Base-by-base conservation (phyloP, 2,888 invertebrate genomes). In the Julus scanicus region DNA sequence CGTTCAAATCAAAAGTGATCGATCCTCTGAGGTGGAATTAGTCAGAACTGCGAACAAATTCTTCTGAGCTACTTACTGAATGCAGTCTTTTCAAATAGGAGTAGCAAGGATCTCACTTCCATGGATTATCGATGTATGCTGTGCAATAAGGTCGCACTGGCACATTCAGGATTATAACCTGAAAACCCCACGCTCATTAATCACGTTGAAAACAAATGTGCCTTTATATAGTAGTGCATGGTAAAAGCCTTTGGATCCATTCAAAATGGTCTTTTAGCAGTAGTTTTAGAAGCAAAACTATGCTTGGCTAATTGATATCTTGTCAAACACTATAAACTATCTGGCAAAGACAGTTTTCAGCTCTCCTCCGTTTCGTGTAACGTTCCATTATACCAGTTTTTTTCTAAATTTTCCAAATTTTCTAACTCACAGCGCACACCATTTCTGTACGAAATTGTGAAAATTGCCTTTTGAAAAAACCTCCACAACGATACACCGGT, bases 111-210 rank as follows among this genome's bases (percentile, higher is more conserved):
- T 17, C 11, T 6, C 9, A 1, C 13, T 17, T 9, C n/a, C 57
- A 57, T 57, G 57, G 57, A 57, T 57, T 57, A 57, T 57, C n/a
- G 57, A 57, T 57, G 57, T 57, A 17, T n/a, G n/a, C n/a, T 57
- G 6, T n/a, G 57, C n/a, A 57, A 57, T 57, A 17, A 57, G 57
- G 57, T 57, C n/a, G n/a, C n/a, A n/a, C n/a, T n/a, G n/a, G n/a
- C n/a, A n/a, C n/a, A n/a, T n/a, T n/a, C 1, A n/a, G n/a, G 13
- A 57, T 57, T 57, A 57, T 11, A 57, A n/a, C 57, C 57, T n/a
- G n/a, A n/a, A 57, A 57, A 57, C n/a, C 57, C 57, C 2, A n/a
- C n/a, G 57, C 57, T 57, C 57, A 57, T 57, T 57, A 57, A 57
- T 57, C 57, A 57, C 11, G n/a, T 2, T 57, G 57, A 57, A n/a